Evolutionary conservation across 2,113 vertebrate genomes (phyloP).

Genomic region (Oncorhynchus tshawytscha): DNA sequence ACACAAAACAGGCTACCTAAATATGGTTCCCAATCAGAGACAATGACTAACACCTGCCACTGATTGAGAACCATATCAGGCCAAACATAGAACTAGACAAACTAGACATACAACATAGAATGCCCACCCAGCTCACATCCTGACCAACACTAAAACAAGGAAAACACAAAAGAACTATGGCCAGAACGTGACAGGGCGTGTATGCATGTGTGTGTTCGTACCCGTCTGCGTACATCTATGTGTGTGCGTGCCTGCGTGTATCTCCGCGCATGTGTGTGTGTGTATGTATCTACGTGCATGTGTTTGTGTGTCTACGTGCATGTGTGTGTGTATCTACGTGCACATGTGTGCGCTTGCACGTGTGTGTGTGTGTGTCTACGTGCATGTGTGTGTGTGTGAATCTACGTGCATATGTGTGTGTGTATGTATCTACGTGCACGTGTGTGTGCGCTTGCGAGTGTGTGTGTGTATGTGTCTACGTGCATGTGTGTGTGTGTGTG

Average conservation of each 20-base stretch:
- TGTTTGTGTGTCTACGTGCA: neutral
- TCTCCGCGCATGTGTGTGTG: slow-evolving; percentile 3
- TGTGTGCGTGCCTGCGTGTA: slow-evolving; percentile 5
- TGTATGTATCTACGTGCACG: neutral
- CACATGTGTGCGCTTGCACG: neutral
- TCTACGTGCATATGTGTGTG: neutral
- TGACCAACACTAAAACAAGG: no score
- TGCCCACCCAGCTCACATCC: no score
- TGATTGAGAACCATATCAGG: no score
- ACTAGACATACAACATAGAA: no score
- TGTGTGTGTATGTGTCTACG: neutral
- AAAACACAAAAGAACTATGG: no score
- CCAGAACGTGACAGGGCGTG: no score
- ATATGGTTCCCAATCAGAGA: no score
- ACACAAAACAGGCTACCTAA: no score
- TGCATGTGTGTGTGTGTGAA: neutral
- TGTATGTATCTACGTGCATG: neutral
- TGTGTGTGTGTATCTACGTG: slow-evolving; percentile 1
- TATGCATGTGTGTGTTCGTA: slow-evolving; percentile 5
- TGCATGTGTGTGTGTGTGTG: neutral
- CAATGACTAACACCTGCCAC: no score
- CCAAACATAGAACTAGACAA: no score
- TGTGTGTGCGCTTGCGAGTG: neutral
- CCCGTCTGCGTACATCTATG: neutral
- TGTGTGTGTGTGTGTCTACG: neutral